Evolutionary conservation across 2,797 vertebrate genomes (phyloP).

Genomic region (Halcyon badia): DNA sequence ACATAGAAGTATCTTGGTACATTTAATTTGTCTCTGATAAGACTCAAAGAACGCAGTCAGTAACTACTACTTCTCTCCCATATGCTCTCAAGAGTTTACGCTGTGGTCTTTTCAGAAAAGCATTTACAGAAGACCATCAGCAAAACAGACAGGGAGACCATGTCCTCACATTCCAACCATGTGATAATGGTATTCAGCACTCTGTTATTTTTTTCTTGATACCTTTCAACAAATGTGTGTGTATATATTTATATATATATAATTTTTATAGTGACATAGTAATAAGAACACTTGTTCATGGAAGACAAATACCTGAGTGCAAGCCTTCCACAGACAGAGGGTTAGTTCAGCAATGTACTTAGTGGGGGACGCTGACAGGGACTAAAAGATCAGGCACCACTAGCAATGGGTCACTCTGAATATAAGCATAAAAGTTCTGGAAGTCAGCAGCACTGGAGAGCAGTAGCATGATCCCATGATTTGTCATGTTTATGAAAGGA

Average conservation of each 20-base stretch:
- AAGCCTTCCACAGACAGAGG: background rate
- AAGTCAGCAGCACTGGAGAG: background rate
- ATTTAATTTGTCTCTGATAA: background rate
- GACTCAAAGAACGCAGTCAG: background rate
- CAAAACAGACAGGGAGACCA: background rate
- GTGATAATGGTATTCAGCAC: background rate
- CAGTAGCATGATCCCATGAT: background rate
- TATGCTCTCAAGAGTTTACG: background rate
- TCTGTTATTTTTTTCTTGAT: background rate
- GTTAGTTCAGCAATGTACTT: background rate
- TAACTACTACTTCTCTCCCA: background rate
- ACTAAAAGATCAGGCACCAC: background rate
- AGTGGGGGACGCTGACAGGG: background rate
- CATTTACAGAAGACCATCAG: background rate
- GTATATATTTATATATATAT: background rate
- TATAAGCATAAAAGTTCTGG: background rate
- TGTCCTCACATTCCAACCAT: background rate
- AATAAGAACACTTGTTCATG: background rate
- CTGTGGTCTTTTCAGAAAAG: background rate
- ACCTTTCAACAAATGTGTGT: background rate
- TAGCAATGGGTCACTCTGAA: background rate
- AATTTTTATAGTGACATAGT: background rate
- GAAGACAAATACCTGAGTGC: background rate
- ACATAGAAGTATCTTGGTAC: background rate
- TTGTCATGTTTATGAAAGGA: background rate